Percentiles rank a stretch among this genome's conserved stretches.
Conservation (phyloP, 2,888 invertebrate genomes). For the Tiliacea citrago region DNA sequence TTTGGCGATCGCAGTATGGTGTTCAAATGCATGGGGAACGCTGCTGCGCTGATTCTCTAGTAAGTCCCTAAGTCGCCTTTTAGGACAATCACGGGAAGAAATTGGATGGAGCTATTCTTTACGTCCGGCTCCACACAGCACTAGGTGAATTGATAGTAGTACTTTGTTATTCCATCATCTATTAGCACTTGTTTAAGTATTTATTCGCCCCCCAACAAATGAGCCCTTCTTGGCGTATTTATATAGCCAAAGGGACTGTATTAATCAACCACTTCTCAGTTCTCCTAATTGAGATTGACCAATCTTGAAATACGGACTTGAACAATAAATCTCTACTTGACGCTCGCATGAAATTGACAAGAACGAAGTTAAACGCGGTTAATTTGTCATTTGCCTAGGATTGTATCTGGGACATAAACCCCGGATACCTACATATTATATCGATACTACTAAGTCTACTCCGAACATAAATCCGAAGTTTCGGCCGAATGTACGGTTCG, state of each 20-base stretch:
- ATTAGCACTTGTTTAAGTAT: not conserved
- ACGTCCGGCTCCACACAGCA: too few relatives aligned
- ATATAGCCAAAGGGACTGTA: not conserved
- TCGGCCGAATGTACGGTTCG: too few relatives aligned
- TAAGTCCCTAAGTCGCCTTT: too few relatives aligned
- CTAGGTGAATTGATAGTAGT: not conserved
- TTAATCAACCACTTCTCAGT: conserved; percentile 36
- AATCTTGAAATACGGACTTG: conserved; percentile 13
- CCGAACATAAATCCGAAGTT: too few relatives aligned
- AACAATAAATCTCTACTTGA: conserved; percentile 33
- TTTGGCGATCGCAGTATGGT: too few relatives aligned
- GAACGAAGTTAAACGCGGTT: conserved; percentile 24
- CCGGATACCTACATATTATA: not conserved
- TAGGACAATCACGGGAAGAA: too few relatives aligned
- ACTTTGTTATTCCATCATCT: not conserved
- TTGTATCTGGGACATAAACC: conserved; percentile 5
- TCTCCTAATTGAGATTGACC: conserved; percentile 36
- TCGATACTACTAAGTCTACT: not conserved
- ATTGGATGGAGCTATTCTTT: too few relatives aligned
- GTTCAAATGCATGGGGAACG: too few relatives aligned
- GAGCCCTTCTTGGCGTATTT: not conserved
- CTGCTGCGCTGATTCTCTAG: too few relatives aligned
- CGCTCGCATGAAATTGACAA: conserved; percentile 14
- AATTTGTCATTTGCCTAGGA: not conserved
- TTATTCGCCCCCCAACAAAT: conserved; percentile 1